Base-by-base conservation (phyloP, 2,888 invertebrate genomes). In the Drosophila pseudotalamancana region DNA sequence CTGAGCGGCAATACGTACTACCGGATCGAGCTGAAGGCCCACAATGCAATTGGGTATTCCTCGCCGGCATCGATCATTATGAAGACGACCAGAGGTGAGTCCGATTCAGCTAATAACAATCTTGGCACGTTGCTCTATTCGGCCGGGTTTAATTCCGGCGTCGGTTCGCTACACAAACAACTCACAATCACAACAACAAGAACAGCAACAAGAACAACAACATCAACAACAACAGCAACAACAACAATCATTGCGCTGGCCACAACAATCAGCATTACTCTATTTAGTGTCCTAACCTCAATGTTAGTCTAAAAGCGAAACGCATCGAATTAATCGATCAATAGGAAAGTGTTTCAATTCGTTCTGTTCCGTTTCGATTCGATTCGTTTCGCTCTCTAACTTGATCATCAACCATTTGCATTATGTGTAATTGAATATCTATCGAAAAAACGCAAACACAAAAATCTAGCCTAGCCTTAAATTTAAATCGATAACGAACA, bases 71-170 rank as follows among this genome's bases (percentile, higher is more conserved):
- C 94, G 89, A 93, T 96, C 77, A 94, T 95, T 90, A 93, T 98
- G 91, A 96, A 95, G 92, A 98, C 98, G 72, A 95, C 96, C 88
- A 94, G 95, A 93, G 97, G 97, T 97, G 95, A 96, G 96, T 94
- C 93, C 88, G 90, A 91, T 89, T 90, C 90, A 71, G 90, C 89
- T 90, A 90, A 89, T 89, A 90, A 90, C 89, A 91, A 91, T 91
- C 89, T 91, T 78, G 90, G 89, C 89, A 90, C 90, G 74, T 89
- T 90, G 82, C 89, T 91, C 86, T 92, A 91, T 89, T 90, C 90
- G 88, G 90, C 91, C 89, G 91, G 90, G 73, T 90, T 80, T 75
- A 90, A 89, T 87, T 89, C 91, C 83, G 90, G 91, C 68, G 88
- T 90, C 78, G 79, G 88, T 85, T 87, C 89, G 88, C 81, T 84